Evolutionary conservation across 2,888 invertebrate species (phyloP).

Genomic region (Archips crataeganus): DNA sequence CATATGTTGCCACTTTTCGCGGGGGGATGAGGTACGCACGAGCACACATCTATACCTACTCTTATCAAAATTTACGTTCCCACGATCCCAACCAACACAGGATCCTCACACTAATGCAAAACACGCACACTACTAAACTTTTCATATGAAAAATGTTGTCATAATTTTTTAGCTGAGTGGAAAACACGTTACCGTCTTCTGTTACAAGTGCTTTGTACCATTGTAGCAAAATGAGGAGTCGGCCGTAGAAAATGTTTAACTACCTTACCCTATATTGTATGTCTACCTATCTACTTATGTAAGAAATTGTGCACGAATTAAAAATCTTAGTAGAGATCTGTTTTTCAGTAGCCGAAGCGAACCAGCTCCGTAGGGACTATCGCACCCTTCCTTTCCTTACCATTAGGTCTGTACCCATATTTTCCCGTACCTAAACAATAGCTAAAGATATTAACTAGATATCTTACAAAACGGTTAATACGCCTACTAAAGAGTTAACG

Average conservation of each 20-base stretch:
- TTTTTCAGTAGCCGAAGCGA: conserved; percentile 30
- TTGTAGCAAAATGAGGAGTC: conserved; percentile 45
- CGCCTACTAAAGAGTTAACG: conserved; percentile 57
- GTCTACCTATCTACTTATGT: conserved; percentile 77
- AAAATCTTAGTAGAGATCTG: conserved; percentile 49
- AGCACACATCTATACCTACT: no score
- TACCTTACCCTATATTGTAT: conserved; percentile 66
- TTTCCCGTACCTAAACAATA: conserved; percentile 61
- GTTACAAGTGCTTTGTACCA: no score
- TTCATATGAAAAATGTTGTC: no score
- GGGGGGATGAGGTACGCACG: no score
- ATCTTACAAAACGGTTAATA: conserved; percentile 73
- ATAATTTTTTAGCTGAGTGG: no score
- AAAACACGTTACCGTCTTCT: no score
- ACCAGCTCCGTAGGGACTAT: conserved; percentile 1
- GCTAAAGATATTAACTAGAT: conserved; percentile 63
- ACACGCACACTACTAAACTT: no score
- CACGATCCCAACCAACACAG: no score
- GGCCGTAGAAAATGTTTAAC: conserved; percentile 55
- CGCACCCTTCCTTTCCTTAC: neutral
- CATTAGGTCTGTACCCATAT: conserved; percentile 27
- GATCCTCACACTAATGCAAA: no score
- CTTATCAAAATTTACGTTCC: no score
- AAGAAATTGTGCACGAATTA: conserved; percentile 79
- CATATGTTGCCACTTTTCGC: no score